Conservation (phyloP, 2,113 vertebrate species). For the Pseudorasbora parva region DNA sequence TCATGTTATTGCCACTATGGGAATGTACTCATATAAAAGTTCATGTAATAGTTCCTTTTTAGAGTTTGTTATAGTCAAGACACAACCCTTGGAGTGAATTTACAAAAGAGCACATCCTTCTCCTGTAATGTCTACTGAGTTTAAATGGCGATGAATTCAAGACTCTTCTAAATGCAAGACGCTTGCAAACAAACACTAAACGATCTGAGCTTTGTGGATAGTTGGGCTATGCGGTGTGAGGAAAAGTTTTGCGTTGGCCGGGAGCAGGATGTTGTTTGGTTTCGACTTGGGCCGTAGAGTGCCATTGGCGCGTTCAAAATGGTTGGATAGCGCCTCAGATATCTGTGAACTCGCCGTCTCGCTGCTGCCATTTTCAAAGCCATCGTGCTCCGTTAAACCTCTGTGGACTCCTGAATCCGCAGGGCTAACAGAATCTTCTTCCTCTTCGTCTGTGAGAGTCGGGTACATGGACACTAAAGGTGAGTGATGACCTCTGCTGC, state of each 20-base stretch:
- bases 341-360: conserved; percentile 77
- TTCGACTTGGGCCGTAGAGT: conserved; percentile 76
- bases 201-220: conserved; percentile 89
- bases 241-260: conserved; percentile 47
- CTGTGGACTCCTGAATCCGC: conserved; percentile 60
- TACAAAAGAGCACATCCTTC: not conserved
- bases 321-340: conserved; percentile 81
- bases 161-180: not conserved
- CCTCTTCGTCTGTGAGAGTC: conserved; percentile 68
- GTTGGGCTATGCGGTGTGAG: conserved; percentile 71
- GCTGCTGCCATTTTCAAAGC: conserved; percentile 74
- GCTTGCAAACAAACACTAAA: conserved; percentile 66
- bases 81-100: not conserved
- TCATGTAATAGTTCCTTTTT: not conserved
- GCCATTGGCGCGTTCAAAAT: conserved; percentile 84
- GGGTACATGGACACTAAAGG: conserved; percentile 63
- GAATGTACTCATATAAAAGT: not conserved
- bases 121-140: not conserved
- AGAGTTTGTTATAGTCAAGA: not conserved
- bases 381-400: conserved; percentile 63
- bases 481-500: conserved; percentile 61
- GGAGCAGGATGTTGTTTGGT: conserved; percentile 41
- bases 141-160: not conserved
- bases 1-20: not conserved
- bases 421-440: conserved; percentile 63